phyloP scores from a whole-genome alignment of 1,140 invertebrate species.

The Pygmarrhopalites habei region DNA sequence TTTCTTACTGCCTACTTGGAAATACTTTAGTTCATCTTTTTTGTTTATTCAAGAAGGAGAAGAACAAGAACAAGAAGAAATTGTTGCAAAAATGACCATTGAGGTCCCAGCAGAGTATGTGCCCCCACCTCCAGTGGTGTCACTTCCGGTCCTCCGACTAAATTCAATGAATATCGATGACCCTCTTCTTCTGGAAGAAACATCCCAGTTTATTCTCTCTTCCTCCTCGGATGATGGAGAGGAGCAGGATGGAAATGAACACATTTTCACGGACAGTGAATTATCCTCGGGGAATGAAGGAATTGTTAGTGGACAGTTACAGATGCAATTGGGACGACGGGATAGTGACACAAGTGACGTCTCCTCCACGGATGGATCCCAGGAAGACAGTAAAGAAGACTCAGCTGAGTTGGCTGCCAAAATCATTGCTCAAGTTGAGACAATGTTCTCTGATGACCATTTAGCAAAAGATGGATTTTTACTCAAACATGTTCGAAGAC shows the following conservation, averaged over 20 bases:
- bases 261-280: neutral
- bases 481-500: slow-evolving; percentile 84
- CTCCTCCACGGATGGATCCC: slow-evolving; percentile 22
- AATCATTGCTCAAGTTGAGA: slow-evolving; percentile 78
- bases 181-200: slow-evolving; percentile 2
- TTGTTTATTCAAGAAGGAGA: neutral
- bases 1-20: slow-evolving; percentile 14
- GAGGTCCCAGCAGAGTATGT: slow-evolving; percentile 12
- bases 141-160: slow-evolving; percentile 18
- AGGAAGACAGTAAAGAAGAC: neutral
- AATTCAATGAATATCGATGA: slow-evolving; percentile 17
- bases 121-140: neutral
- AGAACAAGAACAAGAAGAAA: neutral
- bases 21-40: slow-evolving; percentile 4
- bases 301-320: too few species aligned
- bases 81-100: slow-evolving; percentile 26
- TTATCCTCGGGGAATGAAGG: slow-evolving; percentile 9
- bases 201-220: slow-evolving; percentile 2
- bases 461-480: slow-evolving; percentile 92
- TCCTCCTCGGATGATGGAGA: slow-evolving; percentile 9
- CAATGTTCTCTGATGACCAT: slow-evolving; percentile 90
- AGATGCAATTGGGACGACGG: slow-evolving; percentile 14
- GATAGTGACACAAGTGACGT: slow-evolving; percentile 33
- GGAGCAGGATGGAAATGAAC: neutral
- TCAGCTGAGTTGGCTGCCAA: slow-evolving; percentile 57